These are phyloP conservation scores for Sarcophaga peregrina DNA, from an alignment of 1,140 invertebrate genomes.

Conservation along the genomic window DNA sequence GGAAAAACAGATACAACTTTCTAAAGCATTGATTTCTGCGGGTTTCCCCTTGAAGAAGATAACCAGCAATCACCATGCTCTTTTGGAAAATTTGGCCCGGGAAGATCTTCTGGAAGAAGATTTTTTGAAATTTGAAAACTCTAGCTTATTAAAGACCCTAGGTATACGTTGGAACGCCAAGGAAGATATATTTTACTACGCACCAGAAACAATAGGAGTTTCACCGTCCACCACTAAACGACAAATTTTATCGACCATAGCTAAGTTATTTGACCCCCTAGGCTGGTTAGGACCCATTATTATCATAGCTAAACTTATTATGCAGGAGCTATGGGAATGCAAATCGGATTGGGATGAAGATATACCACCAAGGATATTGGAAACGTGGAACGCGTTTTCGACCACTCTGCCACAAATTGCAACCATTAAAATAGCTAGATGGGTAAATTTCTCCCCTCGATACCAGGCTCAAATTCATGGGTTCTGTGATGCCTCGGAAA, in stretches of 20 bases:
- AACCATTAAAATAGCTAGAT: constrained; percentile 10
- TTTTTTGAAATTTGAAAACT: neutral
- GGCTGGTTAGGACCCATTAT: neutral
- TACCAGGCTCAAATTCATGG: neutral
- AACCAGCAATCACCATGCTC: neutral
- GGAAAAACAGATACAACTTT: neutral
- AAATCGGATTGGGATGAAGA: neutral
- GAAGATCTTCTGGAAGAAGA: constrained; percentile 27
- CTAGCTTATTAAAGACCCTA: neutral
- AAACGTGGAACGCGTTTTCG: neutral
- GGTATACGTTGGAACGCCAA: constrained; percentile 9
- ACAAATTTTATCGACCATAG: constrained; percentile 11
- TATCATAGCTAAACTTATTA: constrained; percentile 5
- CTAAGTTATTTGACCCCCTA: neutral
- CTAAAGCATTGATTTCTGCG: neutral
- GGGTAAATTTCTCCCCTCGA: neutral
- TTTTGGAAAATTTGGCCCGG: constrained; percentile 15
- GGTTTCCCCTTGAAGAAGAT: neutral
- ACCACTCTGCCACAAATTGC: neutral
- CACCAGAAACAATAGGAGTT: neutral
- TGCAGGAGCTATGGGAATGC: neutral
- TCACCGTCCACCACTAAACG: neutral
- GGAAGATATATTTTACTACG: neutral
- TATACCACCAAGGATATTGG: neutral
- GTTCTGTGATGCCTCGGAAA: constrained; percentile 1